Evolutionary conservation across 2,797 vertebrate species (phyloP).

Genomic region (Parambassis ranga): DNA sequence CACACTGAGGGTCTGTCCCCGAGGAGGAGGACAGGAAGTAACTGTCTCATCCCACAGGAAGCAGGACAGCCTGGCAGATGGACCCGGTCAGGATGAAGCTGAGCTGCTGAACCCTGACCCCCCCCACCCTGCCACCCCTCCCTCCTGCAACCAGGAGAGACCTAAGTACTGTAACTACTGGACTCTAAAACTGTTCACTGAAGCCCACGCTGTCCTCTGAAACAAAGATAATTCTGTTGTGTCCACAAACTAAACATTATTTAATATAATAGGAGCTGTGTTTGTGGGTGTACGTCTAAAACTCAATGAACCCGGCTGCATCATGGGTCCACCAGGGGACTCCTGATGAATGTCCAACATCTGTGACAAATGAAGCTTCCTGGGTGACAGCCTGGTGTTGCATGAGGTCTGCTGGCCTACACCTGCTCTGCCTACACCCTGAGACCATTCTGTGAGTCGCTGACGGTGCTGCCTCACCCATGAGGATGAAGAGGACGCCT

Average conservation of each 20-base stretch:
- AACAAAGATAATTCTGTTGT: too few relatives aligned
- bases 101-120: constrained; percentile 9
- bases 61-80: constrained; percentile 15
- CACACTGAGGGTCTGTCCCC: not conserved
- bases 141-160: not conserved
- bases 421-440: too few relatives aligned
- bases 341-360: too few relatives aligned
- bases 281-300: too few relatives aligned
- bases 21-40: constrained; percentile 25
- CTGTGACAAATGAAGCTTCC: too few relatives aligned
- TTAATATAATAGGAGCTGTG: too few relatives aligned
- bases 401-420: too few relatives aligned
- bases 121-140: not conserved
- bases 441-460: too few relatives aligned
- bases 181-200: rapidly evolving
- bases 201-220: not conserved
- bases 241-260: too few relatives aligned
- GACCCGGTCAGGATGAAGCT: constrained; percentile 32
- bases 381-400: too few relatives aligned
- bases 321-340: too few relatives aligned
- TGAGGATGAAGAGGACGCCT: constrained; percentile 84
- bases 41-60: constrained; percentile 46
- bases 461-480: constrained; percentile 85
- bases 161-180: not conserved
- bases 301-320: too few relatives aligned